phyloP scores from a whole-genome alignment of 2,113 vertebrate genomes.

The Oriolus oriolus region DNA sequence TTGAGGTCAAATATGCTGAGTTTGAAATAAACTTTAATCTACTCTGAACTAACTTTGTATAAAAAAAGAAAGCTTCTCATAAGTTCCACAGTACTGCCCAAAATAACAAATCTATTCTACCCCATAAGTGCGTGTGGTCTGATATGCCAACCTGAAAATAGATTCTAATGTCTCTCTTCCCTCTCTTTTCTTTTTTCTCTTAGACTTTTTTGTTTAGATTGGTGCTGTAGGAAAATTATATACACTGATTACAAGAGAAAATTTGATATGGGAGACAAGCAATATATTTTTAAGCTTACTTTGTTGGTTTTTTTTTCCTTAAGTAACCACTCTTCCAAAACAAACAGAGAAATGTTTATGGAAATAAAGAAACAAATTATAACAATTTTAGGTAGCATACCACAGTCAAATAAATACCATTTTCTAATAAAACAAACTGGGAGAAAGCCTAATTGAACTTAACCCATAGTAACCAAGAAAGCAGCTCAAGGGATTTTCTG shows the following conservation, averaged over 20 bases:
- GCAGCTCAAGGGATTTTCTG: background rate
- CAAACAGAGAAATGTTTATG: conserved; percentile 49
- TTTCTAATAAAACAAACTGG: conserved; percentile 58
- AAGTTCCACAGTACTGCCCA: conserved; percentile 56
- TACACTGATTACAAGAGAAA: background rate
- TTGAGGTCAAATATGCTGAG: conserved; percentile 65
- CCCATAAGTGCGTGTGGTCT: conserved; percentile 41
- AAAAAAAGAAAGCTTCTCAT: conserved; percentile 64
- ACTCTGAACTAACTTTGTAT: conserved; percentile 54
- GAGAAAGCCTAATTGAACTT: conserved; percentile 32
- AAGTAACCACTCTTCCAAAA: conserved; percentile 34
- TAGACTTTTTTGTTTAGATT: background rate
- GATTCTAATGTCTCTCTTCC: background rate
- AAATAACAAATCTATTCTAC: conserved; percentile 58
- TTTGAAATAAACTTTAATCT: conserved; percentile 69
- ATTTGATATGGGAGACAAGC: background rate
- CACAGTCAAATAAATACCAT: conserved; percentile 50
- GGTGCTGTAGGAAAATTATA: background rate
- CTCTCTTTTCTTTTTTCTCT: background rate
- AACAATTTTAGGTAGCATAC: conserved; percentile 59
- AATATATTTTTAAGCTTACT: background rate
- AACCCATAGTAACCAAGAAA: conserved; percentile 18
- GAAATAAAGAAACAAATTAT: conserved; percentile 57
- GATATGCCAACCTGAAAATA: conserved; percentile 54
- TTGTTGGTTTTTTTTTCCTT: background rate